Percentiles rank a stretch among this genome's conserved stretches.
These are phyloP conservation scores for Calvadosia cruxmelitensis DNA, from an alignment of 30 jellyfish, hydroid and myxozoan species.

Conservation along the genomic window DNA sequence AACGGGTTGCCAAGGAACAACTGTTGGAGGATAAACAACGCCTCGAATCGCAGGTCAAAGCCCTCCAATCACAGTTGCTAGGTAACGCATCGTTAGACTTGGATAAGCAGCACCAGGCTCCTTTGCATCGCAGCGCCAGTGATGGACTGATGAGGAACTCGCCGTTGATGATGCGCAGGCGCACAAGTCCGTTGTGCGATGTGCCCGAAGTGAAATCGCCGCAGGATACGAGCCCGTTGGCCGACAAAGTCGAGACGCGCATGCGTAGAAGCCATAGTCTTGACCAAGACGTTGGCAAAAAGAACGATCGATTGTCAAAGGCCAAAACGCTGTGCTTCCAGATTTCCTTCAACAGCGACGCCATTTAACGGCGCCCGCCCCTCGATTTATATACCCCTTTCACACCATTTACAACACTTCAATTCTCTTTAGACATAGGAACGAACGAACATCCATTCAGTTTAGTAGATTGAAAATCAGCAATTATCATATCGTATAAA, in stretches of 20 bases:
- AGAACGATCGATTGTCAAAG: constrained; percentile 9
- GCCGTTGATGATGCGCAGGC: not conserved
- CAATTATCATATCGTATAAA: too few species aligned
- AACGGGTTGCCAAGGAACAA: not conserved
- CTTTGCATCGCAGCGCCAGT: not conserved
- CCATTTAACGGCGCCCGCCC: too few species aligned
- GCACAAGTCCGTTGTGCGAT: not conserved
- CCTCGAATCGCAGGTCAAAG: not conserved
- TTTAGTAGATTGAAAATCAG: too few species aligned
- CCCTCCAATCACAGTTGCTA: not conserved
- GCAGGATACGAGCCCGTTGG: not conserved
- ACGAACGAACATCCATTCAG: too few species aligned
- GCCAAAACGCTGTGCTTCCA: constrained; percentile 61
- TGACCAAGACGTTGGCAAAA: not conserved
- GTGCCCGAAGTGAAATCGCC: not conserved
- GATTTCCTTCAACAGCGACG: constrained; percentile 41
- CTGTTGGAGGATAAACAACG: not conserved
- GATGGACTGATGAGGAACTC: not conserved
- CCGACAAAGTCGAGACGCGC: not conserved
- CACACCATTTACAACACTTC: too few species aligned
- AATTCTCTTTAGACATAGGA: too few species aligned
- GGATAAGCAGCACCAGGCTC: not conserved
- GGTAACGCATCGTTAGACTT: not conserved
- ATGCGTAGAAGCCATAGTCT: not conserved
- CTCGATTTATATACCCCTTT: too few species aligned